phyloP scores from a whole-genome alignment of 1,140 invertebrate species.

The Hypothenemus hampei region DNA sequence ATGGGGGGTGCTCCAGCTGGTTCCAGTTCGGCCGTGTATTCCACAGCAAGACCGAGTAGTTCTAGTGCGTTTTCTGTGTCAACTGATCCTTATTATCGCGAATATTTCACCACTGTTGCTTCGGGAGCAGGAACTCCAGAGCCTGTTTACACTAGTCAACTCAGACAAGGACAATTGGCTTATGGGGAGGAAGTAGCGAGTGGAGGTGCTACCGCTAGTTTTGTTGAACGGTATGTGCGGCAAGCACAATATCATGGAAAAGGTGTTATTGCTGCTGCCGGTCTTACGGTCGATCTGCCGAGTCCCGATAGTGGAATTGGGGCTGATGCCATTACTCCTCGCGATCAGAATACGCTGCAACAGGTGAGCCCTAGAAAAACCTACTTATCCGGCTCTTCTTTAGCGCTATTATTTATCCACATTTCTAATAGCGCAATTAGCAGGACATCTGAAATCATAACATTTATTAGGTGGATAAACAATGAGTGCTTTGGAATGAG shows the following conservation, averaged over 20 bases:
- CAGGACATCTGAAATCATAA: too few species aligned
- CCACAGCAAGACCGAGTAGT: slow-evolving; percentile 36
- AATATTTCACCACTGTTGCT: slow-evolving; percentile 49
- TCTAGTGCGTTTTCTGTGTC: slow-evolving; percentile 43
- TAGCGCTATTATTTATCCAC: slow-evolving; percentile 10
- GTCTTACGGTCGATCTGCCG: slow-evolving; percentile 83
- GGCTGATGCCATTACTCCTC: slow-evolving; percentile 82
- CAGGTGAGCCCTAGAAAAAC: slow-evolving; percentile 61
- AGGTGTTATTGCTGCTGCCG: slow-evolving; percentile 56
- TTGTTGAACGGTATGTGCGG: slow-evolving; percentile 53
- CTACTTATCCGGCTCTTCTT: slow-evolving; percentile 18
- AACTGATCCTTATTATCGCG: slow-evolving; percentile 50
- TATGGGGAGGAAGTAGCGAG: slow-evolving; percentile 45
- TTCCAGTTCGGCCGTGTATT: slow-evolving; percentile 33
- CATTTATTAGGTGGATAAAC: too few species aligned
- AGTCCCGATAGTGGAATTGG: slow-evolving; percentile 90
- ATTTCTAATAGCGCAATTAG: too few species aligned
- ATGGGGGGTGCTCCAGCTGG: slow-evolving; percentile 31
- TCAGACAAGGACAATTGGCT: slow-evolving; percentile 50
- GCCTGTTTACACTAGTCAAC: slow-evolving; percentile 49
- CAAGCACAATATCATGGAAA: slow-evolving; percentile 51
- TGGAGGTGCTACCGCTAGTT: slow-evolving; percentile 45
- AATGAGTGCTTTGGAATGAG: too few species aligned
- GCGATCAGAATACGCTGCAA: slow-evolving; percentile 80
- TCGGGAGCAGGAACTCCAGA: slow-evolving; percentile 46